phyloP scores from a whole-genome alignment of 2,888 invertebrate species.

The Tribolium freemani region DNA sequence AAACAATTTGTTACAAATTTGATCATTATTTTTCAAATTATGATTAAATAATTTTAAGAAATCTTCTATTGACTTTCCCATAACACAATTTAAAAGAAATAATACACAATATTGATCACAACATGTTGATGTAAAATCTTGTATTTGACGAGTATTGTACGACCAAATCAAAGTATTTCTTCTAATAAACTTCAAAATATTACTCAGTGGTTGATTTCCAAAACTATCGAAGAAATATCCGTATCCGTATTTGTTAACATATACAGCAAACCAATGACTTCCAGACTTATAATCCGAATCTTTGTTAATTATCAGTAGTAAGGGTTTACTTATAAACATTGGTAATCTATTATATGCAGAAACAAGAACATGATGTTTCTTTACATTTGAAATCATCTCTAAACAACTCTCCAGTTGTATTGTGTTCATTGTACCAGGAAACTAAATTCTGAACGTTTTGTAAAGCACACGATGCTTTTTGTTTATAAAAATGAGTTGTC shows the following conservation, averaged over 20 bases:
- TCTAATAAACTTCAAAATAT: constrained; percentile 17
- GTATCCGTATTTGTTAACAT: background rate
- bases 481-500: constrained; percentile 51
- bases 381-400: background rate
- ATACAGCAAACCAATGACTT: constrained; percentile 32
- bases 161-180: constrained; percentile 1
- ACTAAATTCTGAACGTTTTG: constrained; percentile 7
- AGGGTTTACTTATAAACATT: constrained; percentile 1
- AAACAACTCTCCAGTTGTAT: constrained; percentile 18
- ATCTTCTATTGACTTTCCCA: background rate
- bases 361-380: background rate
- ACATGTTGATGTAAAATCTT: constrained; percentile 11
- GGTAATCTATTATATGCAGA: constrained; percentile 9
- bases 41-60: background rate
- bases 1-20: background rate
- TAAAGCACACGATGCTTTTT: constrained; percentile 10
- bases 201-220: constrained; percentile 7
- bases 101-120: constrained; percentile 30
- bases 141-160: constrained; percentile 15
- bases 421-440: constrained; percentile 27
- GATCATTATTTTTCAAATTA: constrained; percentile 2
- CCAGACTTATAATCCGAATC: constrained; percentile 25
- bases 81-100: constrained; percentile 13
- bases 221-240: constrained; percentile 27
- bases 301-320: background rate